Evolutionary conservation across 1,140 invertebrate genomes (phyloP), one percentile per base, ranked within the genome.

Genomic region (Trichonephila clavipes): DNA sequence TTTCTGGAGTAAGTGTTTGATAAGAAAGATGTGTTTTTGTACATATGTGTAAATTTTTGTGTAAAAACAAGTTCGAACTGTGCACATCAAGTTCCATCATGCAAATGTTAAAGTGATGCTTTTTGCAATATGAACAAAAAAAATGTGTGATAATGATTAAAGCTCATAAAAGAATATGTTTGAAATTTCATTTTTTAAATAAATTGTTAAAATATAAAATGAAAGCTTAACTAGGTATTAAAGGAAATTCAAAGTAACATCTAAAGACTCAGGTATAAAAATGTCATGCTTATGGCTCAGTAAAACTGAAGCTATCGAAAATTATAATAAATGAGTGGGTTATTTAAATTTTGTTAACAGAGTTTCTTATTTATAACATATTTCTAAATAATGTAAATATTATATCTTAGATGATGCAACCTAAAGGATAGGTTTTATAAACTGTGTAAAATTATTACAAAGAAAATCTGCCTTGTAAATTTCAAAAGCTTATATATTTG

Each of bases 71-170:
- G 24, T 88, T 58, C n/a, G 19, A 21, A 40, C 59, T 64, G 34
- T 40, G 44, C 62, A 64, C 61, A 87, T 86, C 7, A 77, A 77
- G 66, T 77, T 77, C 16, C 51, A 64, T 21, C 64, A 61, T 88
- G 86, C 86, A 58, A 21, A 62, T 88, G 61, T 66, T 88, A 40
- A 28, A 24, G 72, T 77, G 72, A 77, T 77, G 62, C 7, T 77
- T 59, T 83, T 83, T 83, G 82, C 86, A 64, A 88, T 88, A 64
- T 88, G 86, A 88, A 88, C 61, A 88, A 88, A 72, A 66, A 64
- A 72, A 66, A 88, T 88, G 59, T 88, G 86, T 88, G 86, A 88
- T 88, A 88, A 88, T 64, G 40, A 88, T 21, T 64, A 64, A 83
- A 77, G 72, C 18, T 77, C 72, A 40, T 77, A 77, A 2, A 77